These are phyloP conservation scores for Onychomys arenicola DNA, from an alignment of 2,797 vertebrate genomes.

Conservation along the genomic window DNA sequence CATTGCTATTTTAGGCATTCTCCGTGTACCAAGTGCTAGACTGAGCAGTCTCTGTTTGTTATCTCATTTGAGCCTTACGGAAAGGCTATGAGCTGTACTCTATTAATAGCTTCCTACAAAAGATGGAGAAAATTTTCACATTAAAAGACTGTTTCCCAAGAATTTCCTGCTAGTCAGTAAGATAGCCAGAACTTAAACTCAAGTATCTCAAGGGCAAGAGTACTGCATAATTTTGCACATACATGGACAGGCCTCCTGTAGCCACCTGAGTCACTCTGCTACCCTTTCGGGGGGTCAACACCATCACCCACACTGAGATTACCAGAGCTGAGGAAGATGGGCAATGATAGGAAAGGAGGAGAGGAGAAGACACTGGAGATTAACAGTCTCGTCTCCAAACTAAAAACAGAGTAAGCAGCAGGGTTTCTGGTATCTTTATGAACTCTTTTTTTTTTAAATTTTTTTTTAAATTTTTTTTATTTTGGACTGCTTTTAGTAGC, in stretches of 20 bases:
- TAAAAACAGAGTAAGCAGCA: background rate
- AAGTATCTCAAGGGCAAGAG: background rate
- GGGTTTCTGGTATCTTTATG: background rate
- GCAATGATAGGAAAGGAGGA: background rate
- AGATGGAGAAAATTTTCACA: background rate
- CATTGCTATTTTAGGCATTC: conserved; percentile 64
- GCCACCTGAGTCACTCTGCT: background rate
- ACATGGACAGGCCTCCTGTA: background rate
- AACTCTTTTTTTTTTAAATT: background rate
- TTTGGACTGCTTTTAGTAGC: conserved; percentile 17
- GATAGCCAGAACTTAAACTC: background rate
- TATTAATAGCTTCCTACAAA: conserved; percentile 51
- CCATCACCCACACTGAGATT: background rate
- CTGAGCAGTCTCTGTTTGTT: conserved; percentile 41
- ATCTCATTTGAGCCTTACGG: conserved; percentile 44
- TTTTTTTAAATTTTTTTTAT: conserved; percentile 23
- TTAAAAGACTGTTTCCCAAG: background rate
- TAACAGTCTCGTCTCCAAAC: background rate
- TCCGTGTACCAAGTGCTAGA: background rate
- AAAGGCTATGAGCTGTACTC: background rate
- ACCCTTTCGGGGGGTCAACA: background rate
- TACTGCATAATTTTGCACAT: background rate
- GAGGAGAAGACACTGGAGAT: background rate
- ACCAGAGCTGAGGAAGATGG: background rate
- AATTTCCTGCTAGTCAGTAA: background rate